Evolutionary conservation across 2,113 vertebrate genomes (phyloP).

Genomic region (Neomonachus schauinslandi): DNA sequence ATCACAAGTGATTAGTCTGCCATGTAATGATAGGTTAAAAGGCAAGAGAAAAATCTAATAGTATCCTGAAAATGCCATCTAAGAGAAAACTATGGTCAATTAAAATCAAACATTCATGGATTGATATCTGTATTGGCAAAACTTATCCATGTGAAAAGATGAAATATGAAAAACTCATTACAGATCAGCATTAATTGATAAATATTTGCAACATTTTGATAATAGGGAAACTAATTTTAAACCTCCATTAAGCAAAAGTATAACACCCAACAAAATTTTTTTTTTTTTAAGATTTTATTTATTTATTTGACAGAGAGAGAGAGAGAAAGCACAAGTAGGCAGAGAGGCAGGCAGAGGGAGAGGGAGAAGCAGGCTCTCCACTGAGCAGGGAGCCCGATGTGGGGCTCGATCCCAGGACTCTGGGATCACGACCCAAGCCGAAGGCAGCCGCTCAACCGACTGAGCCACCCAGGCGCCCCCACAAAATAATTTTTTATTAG

Average conservation of each 20-base stretch:
- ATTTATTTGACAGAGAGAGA: no score
- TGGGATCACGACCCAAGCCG: no score
- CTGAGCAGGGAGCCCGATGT: no score
- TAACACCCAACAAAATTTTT: neutral
- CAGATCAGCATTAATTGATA: neutral
- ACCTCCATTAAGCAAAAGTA: neutral
- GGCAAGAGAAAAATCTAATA: neutral
- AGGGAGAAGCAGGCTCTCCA: no score
- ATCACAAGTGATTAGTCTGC: neutral
- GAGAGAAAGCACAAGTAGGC: no score
- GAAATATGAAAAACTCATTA: neutral
- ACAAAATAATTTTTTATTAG: constrained; percentile 6
- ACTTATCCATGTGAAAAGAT: neutral
- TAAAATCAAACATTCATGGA: neutral
- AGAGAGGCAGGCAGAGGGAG: no score
- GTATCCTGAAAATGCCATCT: neutral
- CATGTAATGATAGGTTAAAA: neutral
- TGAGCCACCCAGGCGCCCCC: no score
- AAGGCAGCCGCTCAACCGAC: no score
- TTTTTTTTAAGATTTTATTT: no score
- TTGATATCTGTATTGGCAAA: neutral
- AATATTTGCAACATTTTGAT: neutral
- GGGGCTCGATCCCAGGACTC: no score
- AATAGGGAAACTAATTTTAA: neutral
- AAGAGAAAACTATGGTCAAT: neutral